These are phyloP conservation scores for Dascyllus trimaculatus DNA, from an alignment of 2,113 vertebrate species.

Conservation along the genomic window DNA sequence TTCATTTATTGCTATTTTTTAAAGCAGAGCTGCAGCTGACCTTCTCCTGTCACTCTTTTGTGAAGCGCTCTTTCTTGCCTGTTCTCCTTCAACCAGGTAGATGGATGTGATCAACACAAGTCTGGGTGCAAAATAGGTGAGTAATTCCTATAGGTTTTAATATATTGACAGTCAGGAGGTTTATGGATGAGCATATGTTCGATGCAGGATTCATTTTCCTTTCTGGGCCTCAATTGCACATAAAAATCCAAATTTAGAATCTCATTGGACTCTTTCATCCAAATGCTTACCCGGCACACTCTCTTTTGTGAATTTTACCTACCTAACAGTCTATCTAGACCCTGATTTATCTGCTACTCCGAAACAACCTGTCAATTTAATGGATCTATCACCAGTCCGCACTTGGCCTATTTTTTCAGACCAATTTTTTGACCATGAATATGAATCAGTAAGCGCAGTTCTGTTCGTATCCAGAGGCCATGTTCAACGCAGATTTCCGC, in stretches of 20 bases:
- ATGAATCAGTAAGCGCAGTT: not conserved
- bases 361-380: not conserved
- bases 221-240: not conserved
- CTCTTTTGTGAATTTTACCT: not conserved
- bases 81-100: not conserved
- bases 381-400: not conserved
- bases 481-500: constrained; percentile 23
- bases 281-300: too few species aligned
- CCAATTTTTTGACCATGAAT: constrained; percentile 1
- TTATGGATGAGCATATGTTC: not conserved
- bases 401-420: not conserved
- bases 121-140: not conserved
- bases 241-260: not conserved
- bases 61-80: not conserved
- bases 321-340: not conserved
- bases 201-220: not conserved
- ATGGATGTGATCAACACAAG: not conserved
- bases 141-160: not conserved
- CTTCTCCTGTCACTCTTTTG: not conserved
- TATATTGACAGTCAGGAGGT: not conserved
- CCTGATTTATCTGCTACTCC: not conserved
- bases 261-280: not conserved
- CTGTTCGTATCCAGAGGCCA: constrained; percentile 2
- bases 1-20: not conserved
- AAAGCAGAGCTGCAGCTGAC: not conserved